A percentile compares a stretch with the other conserved stretches of the same genome.
Conservation (phyloP, 2,888 invertebrate genomes). For the Hyles lineata region DNA sequence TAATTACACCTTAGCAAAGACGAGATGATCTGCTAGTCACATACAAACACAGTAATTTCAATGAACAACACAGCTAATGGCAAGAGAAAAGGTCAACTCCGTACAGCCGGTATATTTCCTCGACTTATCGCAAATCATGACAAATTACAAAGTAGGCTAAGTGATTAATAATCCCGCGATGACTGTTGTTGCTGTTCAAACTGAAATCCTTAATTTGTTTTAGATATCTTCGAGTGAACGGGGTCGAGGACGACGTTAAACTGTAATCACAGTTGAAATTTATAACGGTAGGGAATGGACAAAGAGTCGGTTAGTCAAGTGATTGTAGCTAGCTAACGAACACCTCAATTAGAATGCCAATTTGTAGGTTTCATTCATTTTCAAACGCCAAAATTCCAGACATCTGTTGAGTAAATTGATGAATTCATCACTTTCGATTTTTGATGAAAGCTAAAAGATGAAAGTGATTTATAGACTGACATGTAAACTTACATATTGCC, state of each 20-base stretch:
- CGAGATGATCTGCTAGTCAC: too few relatives aligned
- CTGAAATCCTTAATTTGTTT: slow-evolving; percentile 12
- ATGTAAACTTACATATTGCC: too few relatives aligned
- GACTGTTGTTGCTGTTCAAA: slow-evolving; percentile 11
- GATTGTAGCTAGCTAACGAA: not conserved
- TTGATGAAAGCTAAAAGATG: too few relatives aligned
- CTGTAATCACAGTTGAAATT: not conserved
- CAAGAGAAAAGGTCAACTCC: slow-evolving; percentile 21
- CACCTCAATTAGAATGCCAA: too few relatives aligned
- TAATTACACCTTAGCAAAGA: too few relatives aligned
- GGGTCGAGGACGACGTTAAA: not conserved
- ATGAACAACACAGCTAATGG: slow-evolving; percentile 4
- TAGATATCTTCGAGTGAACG: slow-evolving; percentile 14
- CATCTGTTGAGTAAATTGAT: too few relatives aligned
- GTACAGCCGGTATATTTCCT: slow-evolving; percentile 1
- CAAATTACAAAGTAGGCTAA: slow-evolving; percentile 23
- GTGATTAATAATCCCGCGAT: slow-evolving; percentile 12
- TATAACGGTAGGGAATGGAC: not conserved
- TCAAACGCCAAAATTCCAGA: too few relatives aligned
- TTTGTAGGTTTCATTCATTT: too few relatives aligned
- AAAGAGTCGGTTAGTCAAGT: not conserved
- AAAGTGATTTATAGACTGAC: too few relatives aligned
- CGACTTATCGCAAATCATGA: slow-evolving; percentile 18
- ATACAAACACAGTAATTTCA: not conserved
- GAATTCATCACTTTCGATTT: too few relatives aligned